Base-by-base conservation (phyloP, 2,113 vertebrate genomes). In the Phalacrocorax pelagicus region DNA sequence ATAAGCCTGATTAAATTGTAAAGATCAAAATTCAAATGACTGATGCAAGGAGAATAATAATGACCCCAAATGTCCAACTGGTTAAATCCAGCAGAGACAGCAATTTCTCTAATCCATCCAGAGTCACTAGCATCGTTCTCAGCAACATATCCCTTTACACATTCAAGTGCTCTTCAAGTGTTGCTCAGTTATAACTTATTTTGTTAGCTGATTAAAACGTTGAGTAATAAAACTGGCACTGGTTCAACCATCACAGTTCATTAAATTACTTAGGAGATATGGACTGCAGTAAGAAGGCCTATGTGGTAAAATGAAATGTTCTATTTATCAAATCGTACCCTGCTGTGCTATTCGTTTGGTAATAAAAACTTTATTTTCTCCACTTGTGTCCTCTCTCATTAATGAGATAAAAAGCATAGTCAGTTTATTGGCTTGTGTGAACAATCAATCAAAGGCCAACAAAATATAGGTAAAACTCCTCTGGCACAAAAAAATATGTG, bases 351-450 rank as follows among this genome's bases (percentile, higher is more conserved):
- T 97, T 97, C 93, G 93, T 97, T 97, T 95, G 69, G 88, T 96
- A 97, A 96, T 97, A 97, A 97, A 97, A 97, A 75, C 86, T 94
- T 94, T 94, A 88, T 97, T 96, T 97, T 97, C 86, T 96, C 72
- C 65, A 86, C 81, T 96, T 89, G 65, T 82, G 51, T 94, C 78
- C 70, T 97, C 47, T 95, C 90, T 97, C 90, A 95, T 97, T 97
- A 97, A 96, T 84, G 85, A 96, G 86, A 96, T 96, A 96, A 96
- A 96, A 97, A 83, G 49, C 74, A 58, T 73, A 97, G 72, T 71
- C 58, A 90, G 78, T 95, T 90, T 95, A 90, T 70, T 92, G 49
- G 70, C 82, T 94, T 93, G 34, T 86, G 82, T 93, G 57, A 93
- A 59, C 59, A 96, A 92, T 97, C 81, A 95, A 88, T 96, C 86